phyloP scores from a whole-genome alignment of 2,113 vertebrate genomes.

The Cryptotis parvus region DNA sequence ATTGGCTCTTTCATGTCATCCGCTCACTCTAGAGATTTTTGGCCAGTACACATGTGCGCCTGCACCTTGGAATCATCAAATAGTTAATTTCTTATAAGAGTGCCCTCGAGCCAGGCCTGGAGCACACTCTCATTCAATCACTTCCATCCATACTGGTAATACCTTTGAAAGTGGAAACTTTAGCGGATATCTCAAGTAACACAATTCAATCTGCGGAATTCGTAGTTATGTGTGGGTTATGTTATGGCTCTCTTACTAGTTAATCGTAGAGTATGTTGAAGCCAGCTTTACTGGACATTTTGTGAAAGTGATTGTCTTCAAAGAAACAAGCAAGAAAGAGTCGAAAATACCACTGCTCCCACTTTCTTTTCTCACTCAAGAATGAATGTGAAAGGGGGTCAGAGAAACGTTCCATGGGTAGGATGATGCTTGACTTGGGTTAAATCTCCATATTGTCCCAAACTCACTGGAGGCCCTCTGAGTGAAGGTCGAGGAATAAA shows the following conservation, averaged over 20 bases:
- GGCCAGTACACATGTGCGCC: neutral
- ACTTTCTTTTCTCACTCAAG: slow-evolving; percentile 17
- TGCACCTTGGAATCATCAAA: slow-evolving; percentile 66
- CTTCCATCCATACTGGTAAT: neutral
- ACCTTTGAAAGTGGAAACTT: slow-evolving; percentile 21
- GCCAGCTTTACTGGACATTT: neutral
- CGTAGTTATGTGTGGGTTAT: slow-evolving; percentile 2
- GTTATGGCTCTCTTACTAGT: neutral
- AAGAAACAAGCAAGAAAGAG: neutral
- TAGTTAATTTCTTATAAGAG: slow-evolving; percentile 47
- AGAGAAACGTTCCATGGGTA: neutral
- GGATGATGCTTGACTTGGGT: too few relatives aligned
- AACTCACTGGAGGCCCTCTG: too few relatives aligned
- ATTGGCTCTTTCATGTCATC: neutral
- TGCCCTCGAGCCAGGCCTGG: neutral
- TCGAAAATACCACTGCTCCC: neutral
- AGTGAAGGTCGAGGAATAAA: too few relatives aligned
- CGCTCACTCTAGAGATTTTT: slow-evolving; percentile 52
- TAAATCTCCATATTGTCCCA: too few relatives aligned
- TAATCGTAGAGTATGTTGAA: too few relatives aligned
- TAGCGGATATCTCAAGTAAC: neutral
- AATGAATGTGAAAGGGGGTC: neutral
- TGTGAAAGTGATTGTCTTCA: neutral
- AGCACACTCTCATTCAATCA: neutral
- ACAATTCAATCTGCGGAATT: neutral